A percentile compares a stretch with the other conserved stretches of the same genome.
Evolutionary conservation across 2,888 invertebrate species (phyloP).

Genomic region (Xylota sylvarum): DNA sequence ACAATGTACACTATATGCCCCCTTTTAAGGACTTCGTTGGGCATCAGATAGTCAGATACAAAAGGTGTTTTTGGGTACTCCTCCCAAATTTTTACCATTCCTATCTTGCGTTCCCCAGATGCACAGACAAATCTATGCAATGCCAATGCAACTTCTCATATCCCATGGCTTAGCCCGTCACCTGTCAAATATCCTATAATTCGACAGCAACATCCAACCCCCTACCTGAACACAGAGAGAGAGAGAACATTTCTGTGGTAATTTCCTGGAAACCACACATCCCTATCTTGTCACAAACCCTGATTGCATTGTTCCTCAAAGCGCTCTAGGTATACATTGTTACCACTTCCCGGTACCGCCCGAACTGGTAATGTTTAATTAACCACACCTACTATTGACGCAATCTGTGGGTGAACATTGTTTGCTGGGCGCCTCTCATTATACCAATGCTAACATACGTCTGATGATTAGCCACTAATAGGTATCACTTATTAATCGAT

Average conservation of each 20-base stretch:
- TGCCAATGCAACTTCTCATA: too few species aligned
- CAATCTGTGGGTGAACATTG: constrained; percentile 50
- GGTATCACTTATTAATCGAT: constrained; percentile 69
- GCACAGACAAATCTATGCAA: too few species aligned
- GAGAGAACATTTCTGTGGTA: constrained; percentile 33
- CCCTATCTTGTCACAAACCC: constrained; percentile 40
- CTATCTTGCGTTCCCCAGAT: too few species aligned
- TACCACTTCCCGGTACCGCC: not conserved
- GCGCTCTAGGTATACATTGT: not conserved
- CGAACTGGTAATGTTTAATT: constrained; percentile 58
- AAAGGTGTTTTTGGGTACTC: too few species aligned
- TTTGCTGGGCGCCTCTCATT: constrained; percentile 41
- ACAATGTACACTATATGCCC: too few species aligned
- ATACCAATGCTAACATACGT: constrained; percentile 36
- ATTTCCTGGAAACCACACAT: constrained; percentile 30
- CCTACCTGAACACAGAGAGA: constrained; percentile 20
- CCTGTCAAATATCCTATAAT: not conserved
- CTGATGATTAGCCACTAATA: constrained; percentile 71
- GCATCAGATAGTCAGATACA: too few species aligned
- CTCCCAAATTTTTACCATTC: too few species aligned
- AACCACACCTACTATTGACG: constrained; percentile 55
- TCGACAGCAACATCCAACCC: not conserved
- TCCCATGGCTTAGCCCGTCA: not conserved
- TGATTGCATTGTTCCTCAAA: constrained; percentile 41
- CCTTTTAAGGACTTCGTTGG: too few species aligned